Evolutionary conservation across 2,113 vertebrate species (phyloP), one percentile per base, ranked within the genome.

Genomic region (Trachemys scripta): DNA sequence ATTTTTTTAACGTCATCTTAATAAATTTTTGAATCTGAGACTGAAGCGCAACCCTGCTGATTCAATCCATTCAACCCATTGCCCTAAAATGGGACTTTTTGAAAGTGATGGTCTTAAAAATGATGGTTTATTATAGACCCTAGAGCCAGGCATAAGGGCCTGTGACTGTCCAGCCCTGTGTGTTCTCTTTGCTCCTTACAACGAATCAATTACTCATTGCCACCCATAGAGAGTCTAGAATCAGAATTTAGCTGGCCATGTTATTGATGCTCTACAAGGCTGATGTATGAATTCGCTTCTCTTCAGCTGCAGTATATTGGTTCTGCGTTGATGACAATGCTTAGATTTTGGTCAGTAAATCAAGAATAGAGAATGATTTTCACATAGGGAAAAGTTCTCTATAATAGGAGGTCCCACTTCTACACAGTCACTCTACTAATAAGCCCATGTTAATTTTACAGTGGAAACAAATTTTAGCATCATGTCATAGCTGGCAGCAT

Each of bases 261-360:
- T 76, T 14, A 42, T 8, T 76, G 42, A 27, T 45, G 50, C 93
- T 57, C 56, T 25, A 54, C 0, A 0, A 2, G 2, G 27, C 57
- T 2, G 0, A 51, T 1, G 0, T 45, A 72, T 85, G 47, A 91
- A 31, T 50, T 81, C 42, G 24, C 31, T 57, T 76, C 89, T 82
- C 80, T 84, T 47, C 87, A 25, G 56, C 76, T 79, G 81, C 45
- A 38, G 8, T 31, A 47, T 56, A 54, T 57, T 51, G 80, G 19
- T 84, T 75, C 79, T 24, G 49, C 1, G 1, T 51, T 84, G 54
- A 85, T 80, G 82, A 57, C 69, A 45, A 45, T 59, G 78, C 56
- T 88, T 65, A 45, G 78, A 29, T 53, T 0, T 0, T 78, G 49
- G 29, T 59, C 82, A 29, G 87, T 35, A 25, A 65, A 38, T 59